These are phyloP conservation scores for Acrobeloides nanus DNA, from an alignment of 2,888 invertebrate genomes.

Conservation along the genomic window DNA sequence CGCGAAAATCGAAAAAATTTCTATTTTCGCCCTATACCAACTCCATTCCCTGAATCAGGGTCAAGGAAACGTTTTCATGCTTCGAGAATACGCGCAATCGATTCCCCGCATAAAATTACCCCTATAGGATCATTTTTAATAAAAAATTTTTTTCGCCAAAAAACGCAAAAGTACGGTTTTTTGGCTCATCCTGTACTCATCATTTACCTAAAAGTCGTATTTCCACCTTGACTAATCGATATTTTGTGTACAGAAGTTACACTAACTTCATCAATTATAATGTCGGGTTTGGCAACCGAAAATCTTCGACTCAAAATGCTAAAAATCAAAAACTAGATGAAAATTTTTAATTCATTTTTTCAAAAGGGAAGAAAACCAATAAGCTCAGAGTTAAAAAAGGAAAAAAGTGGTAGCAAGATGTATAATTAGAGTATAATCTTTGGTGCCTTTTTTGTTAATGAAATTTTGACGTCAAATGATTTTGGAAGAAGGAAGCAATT, in stretches of 20 bases:
- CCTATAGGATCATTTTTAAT: no score
- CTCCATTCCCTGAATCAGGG: no score
- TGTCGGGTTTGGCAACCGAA: conserved; percentile 48
- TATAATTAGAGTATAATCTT: no score
- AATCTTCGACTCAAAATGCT: conserved; percentile 32
- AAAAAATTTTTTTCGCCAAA: neutral
- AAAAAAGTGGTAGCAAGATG: no score
- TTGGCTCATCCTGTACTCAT: conserved; percentile 5
- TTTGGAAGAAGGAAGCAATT: no score
- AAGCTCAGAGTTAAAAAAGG: neutral
- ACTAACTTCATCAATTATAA: conserved; percentile 49
- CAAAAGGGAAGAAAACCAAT: neutral
- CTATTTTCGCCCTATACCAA: no score
- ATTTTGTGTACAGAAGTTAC: conserved; percentile 27
- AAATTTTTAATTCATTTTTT: neutral
- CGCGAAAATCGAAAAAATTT: no score
- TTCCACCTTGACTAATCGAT: conserved; percentile 48
- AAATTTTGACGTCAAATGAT: no score
- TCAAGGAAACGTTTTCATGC: no score
- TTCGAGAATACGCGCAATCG: no score
- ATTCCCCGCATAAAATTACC: no score
- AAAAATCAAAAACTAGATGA: conserved; percentile 4
- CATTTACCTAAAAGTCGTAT: conserved; percentile 44
- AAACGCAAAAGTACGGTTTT: conserved; percentile 4
- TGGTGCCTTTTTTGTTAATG: no score